These are phyloP conservation scores for Sesamia nonagrioides DNA, from an alignment of 1,140 invertebrate species.

Conservation along the genomic window DNA sequence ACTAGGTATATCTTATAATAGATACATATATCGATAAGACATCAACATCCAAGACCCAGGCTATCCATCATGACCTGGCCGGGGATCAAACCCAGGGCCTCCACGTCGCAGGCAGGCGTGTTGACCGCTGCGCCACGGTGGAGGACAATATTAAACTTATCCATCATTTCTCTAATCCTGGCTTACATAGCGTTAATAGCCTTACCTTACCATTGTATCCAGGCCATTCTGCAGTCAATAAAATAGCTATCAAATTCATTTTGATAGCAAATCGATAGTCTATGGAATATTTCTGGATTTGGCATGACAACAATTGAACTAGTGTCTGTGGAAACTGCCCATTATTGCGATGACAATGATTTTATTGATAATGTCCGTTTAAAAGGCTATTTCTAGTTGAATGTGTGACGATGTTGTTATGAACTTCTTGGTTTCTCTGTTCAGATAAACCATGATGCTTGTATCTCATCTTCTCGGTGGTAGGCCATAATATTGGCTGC, in stretches of 20 bases:
- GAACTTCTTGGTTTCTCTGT: too few relatives aligned
- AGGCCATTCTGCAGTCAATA: background rate
- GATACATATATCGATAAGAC: too few relatives aligned
- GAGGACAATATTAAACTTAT: background rate
- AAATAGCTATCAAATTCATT: constrained; percentile 12
- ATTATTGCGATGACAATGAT: constrained; percentile 4
- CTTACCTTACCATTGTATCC: background rate
- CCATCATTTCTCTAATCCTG: constrained; percentile 21
- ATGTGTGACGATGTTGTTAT: background rate
- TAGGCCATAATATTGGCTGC: too few relatives aligned
- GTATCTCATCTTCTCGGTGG: too few relatives aligned
- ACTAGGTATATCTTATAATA: too few relatives aligned
- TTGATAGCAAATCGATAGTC: too few relatives aligned
- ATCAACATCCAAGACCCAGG: background rate
- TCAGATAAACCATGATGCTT: too few relatives aligned
- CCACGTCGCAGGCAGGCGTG: too few relatives aligned
- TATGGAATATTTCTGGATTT: constrained; percentile 12
- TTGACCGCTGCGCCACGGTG: too few relatives aligned
- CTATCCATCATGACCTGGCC: background rate
- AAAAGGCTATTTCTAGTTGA: background rate
- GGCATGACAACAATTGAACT: constrained; percentile 1
- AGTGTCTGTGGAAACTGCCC: background rate
- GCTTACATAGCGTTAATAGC: background rate
- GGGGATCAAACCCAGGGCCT: too few relatives aligned
- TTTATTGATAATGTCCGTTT: background rate